Conservation (phyloP, 2,113 vertebrate species). For the Odocoileus hemionus region DNA sequence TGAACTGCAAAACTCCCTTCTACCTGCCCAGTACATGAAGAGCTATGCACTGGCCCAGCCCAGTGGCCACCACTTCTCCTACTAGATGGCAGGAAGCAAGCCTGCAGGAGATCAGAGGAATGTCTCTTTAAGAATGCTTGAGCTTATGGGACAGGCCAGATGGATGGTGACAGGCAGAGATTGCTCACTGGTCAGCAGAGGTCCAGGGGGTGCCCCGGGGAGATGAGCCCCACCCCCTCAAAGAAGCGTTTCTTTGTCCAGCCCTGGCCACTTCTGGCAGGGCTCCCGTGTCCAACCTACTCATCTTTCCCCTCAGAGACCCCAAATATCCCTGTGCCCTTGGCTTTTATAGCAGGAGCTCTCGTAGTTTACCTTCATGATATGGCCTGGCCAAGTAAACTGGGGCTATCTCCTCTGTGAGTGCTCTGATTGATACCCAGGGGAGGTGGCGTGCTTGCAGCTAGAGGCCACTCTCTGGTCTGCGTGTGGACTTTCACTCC, state of each 20-base stretch:
- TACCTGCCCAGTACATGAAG: neutral
- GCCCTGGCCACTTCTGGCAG: neutral
- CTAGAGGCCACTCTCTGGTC: neutral
- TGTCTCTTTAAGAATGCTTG: neutral
- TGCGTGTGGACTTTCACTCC: neutral
- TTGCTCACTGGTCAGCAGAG: neutral
- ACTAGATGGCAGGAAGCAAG: neutral
- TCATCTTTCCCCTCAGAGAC: neutral
- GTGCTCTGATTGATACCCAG: neutral
- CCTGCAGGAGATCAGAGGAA: neutral
- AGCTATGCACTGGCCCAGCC: neutral
- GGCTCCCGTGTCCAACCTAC: neutral
- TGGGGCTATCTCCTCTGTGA: neutral
- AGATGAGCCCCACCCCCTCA: rapidly evolving
- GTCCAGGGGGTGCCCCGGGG: neutral
- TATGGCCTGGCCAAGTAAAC: neutral
- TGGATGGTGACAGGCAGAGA: neutral
- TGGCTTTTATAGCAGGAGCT: neutral
- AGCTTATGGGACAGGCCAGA: neutral
- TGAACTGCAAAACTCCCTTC: neutral
- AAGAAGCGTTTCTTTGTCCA: neutral
- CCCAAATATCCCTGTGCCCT: neutral
- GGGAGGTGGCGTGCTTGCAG: neutral
- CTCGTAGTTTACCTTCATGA: neutral
- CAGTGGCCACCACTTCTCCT: neutral